Percentiles rank a stretch among this genome's conserved stretches.
These are phyloP conservation scores for Ovis aries DNA, from an alignment of 2,113 vertebrate genomes.

Conservation along the genomic window DNA sequence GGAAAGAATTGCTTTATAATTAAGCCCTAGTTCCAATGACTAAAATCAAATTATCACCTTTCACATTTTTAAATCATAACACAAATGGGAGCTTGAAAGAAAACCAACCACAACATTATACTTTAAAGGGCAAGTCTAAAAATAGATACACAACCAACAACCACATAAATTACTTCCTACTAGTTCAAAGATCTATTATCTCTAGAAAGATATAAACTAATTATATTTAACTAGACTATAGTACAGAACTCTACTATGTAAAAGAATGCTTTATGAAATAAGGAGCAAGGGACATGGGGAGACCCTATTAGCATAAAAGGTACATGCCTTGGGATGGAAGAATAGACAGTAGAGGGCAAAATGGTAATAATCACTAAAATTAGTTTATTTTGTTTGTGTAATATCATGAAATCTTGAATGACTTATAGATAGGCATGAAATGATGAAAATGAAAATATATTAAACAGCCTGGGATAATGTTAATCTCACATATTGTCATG, in stretches of 20 bases:
- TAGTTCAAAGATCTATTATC: background rate
- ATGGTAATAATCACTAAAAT: background rate
- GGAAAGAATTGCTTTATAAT: background rate
- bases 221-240: background rate
- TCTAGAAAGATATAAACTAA: background rate
- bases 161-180: background rate
- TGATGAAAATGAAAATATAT: background rate
- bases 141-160: background rate
- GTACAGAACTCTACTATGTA: background rate
- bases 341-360: background rate
- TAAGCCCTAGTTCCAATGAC: background rate
- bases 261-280: background rate
- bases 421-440: background rate
- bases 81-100: constrained; percentile 16
- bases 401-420: background rate
- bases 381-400: background rate
- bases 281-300: background rate
- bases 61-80: constrained; percentile 1
- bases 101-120: background rate
- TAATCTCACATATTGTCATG: background rate
- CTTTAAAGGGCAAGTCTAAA: background rate
- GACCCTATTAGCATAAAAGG: background rate
- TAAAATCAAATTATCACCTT: background rate
- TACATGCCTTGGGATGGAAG: background rate
- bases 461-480: background rate